phyloP scores from a whole-genome alignment of 1,140 invertebrate species.

The Phortica variegata region DNA sequence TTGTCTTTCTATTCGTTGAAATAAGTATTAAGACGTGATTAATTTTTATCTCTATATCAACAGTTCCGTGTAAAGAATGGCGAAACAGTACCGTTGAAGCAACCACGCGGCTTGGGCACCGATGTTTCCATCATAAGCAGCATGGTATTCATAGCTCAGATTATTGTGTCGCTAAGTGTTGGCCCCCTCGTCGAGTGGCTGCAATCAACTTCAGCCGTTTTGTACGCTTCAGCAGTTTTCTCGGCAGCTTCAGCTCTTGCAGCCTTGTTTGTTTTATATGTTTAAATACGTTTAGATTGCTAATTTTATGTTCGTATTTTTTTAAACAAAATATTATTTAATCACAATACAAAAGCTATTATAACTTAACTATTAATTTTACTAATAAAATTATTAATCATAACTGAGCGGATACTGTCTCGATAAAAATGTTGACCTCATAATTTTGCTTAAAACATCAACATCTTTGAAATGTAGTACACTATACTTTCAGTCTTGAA shows the following conservation, averaged over 20 bases:
- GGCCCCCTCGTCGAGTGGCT: constrained; percentile 70
- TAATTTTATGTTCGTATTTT: too few relatives aligned
- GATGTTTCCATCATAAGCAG: constrained; percentile 79
- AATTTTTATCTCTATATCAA: neutral
- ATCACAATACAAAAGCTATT: too few relatives aligned
- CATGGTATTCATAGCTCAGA: constrained; percentile 82
- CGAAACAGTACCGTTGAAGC: constrained; percentile 57
- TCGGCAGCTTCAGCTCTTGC: constrained; percentile 70
- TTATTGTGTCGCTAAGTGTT: constrained; percentile 71
- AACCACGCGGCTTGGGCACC: constrained; percentile 74
- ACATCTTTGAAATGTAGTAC: too few relatives aligned
- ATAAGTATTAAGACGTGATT: neutral
- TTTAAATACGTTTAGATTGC: too few relatives aligned
- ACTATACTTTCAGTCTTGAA: too few relatives aligned
- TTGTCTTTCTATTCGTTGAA: neutral
- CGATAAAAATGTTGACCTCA: too few relatives aligned
- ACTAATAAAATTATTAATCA: too few relatives aligned
- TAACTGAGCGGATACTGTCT: too few relatives aligned
- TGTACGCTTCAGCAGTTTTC: constrained; percentile 68
- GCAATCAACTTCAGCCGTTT: constrained; percentile 71
- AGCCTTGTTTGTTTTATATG: constrained; percentile 73
- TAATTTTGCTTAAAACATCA: too few relatives aligned
- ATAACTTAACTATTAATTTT: too few relatives aligned
- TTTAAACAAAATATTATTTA: too few relatives aligned
- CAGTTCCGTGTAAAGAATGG: constrained; percentile 61